phyloP scores from a whole-genome alignment of 2,113 vertebrate species.

The Urocynchramus pylzowi region DNA sequence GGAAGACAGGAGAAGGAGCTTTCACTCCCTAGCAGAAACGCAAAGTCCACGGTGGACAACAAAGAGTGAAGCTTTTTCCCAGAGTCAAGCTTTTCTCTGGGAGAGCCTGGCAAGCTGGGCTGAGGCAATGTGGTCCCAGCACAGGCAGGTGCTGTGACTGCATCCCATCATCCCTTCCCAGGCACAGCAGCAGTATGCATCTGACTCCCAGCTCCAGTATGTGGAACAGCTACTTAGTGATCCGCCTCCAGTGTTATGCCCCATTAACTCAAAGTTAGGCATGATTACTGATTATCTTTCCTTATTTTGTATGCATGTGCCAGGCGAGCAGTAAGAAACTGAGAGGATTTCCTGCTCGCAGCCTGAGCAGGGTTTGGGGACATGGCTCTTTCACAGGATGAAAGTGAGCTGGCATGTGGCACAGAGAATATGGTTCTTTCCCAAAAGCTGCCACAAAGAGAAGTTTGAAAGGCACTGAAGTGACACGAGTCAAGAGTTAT shows the following conservation, averaged over 20 bases:
- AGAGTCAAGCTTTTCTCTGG: not conserved
- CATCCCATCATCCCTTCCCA: not conserved
- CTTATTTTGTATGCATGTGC: conserved; percentile 38
- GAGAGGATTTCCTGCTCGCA: not conserved
- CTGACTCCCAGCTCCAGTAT: rapidly evolving
- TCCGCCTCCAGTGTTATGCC: conserved; percentile 22
- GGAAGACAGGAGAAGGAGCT: not conserved
- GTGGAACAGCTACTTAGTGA: not conserved
- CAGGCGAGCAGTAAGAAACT: not conserved
- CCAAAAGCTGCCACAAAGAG: conserved; percentile 9
- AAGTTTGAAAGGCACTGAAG: conserved; percentile 52
- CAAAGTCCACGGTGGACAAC: not conserved
- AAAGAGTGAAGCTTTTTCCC: not conserved
- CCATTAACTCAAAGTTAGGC: conserved; percentile 60
- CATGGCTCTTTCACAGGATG: not conserved
- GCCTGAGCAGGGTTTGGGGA: not conserved
- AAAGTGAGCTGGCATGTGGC: conserved; percentile 23
- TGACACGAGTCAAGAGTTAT: conserved; percentile 57
- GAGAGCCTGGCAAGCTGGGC: not conserved
- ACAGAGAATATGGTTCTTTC: not conserved
- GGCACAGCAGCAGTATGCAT: not conserved
- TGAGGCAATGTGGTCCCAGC: not conserved
- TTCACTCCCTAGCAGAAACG: not conserved
- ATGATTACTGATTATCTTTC: conserved; percentile 52
- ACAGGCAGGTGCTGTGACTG: not conserved